phyloP scores from a whole-genome alignment of 2,888 invertebrate genomes.

The Galeruca laticollis region DNA sequence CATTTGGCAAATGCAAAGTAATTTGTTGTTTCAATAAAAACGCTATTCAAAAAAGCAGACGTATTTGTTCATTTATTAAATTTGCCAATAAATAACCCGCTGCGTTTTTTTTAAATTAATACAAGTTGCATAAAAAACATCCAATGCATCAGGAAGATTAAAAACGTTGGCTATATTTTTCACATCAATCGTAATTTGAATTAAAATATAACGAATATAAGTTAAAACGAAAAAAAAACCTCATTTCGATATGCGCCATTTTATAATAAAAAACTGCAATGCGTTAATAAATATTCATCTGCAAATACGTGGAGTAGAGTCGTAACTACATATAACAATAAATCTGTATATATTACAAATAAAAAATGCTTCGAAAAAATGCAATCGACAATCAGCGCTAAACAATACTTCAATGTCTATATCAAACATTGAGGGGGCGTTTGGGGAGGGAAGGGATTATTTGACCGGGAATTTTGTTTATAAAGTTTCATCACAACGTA shows the following conservation, averaged over 20 bases:
- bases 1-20: background rate
- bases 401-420: constrained; percentile 51
- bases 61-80: background rate
- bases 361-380: constrained; percentile 56
- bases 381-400: constrained; percentile 55
- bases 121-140: constrained; percentile 41
- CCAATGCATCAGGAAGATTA: constrained; percentile 45
- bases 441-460: constrained; percentile 35
- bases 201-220: constrained; percentile 50
- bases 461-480: constrained; percentile 1
- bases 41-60: background rate
- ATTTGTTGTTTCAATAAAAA: constrained; percentile 12
- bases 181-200: constrained; percentile 48
- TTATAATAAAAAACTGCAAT: constrained; percentile 57
- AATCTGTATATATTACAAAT: constrained; percentile 60
- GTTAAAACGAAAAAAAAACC: constrained; percentile 52
- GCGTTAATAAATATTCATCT: constrained; percentile 62
- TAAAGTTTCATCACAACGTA: constrained; percentile 3
- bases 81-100: constrained; percentile 18
- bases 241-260: constrained; percentile 60
- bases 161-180: constrained; percentile 44
- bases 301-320: constrained; percentile 59
- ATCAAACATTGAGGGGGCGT: constrained; percentile 27
- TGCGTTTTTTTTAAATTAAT: constrained; percentile 30
- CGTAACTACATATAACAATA: constrained; percentile 62